Evolutionary conservation across 2,797 vertebrate species (phyloP).

Genomic region (Periparus ater): DNA sequence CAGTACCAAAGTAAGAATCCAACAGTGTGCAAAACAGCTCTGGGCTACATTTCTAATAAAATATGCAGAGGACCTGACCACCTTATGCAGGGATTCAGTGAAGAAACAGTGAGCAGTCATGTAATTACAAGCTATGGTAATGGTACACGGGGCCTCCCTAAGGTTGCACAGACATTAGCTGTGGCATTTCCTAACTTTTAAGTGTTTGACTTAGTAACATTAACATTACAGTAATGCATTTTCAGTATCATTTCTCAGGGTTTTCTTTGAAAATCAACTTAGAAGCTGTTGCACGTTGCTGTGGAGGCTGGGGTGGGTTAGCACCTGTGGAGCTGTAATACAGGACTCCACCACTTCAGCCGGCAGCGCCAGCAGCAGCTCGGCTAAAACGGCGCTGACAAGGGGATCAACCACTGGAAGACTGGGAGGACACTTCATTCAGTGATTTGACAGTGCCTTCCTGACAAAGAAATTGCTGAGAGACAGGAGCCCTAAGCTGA

Average conservation of each 20-base stretch:
- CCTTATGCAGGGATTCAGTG: background rate
- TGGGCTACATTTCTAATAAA: background rate
- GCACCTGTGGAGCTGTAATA: conserved; percentile 33
- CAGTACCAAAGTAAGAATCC: conserved; percentile 10
- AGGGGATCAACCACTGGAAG: background rate
- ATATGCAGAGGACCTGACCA: background rate
- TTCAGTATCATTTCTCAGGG: background rate
- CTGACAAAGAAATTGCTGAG: background rate
- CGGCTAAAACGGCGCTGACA: rapidly evolving
- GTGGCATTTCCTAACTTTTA: conserved; percentile 33
- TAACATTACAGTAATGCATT: background rate
- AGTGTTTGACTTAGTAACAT: conserved; percentile 18
- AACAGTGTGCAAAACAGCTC: background rate
- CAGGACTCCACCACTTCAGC: background rate
- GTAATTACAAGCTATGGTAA: conserved; percentile 5
- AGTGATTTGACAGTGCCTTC: background rate
- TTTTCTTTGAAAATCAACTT: conserved; percentile 1
- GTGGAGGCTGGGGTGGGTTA: background rate
- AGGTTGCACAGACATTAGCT: conserved; percentile 1
- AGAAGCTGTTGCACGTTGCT: background rate
- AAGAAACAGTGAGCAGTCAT: background rate
- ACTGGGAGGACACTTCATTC: background rate
- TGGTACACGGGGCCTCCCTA: background rate
- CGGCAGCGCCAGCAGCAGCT: background rate
- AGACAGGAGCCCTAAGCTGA: background rate